Evolutionary conservation across 2,888 invertebrate species (phyloP), one percentile per base, ranked within the genome.

Genomic region (Stictocephala bisonia): DNA sequence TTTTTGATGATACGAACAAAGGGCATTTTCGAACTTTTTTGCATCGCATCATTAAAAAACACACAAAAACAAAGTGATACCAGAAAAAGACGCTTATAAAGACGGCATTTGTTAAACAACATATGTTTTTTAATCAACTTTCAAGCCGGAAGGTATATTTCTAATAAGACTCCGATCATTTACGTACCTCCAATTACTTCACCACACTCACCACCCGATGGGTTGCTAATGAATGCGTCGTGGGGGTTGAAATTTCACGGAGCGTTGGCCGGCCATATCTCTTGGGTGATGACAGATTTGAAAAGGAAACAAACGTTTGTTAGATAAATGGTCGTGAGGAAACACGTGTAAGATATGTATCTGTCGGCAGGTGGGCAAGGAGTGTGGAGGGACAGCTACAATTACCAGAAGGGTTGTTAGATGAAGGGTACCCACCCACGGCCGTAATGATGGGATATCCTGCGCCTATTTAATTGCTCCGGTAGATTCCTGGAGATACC

Each of bases 391-490:
- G 4, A 15, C 9, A n/a, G 15, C 15, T 7, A 44, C 9, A n/a
- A n/a, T 15, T 44, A 44, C 9, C 35, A 60, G 60, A 40, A 22
- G 31, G 31, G 31, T 27, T 7, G 26, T 24, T 22, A n/a, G 40
- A n/a, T 13, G 60, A 60, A 60, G 60, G 60, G 71, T 71, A 27
- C 13, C 68, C 51, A 41, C 51, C 40, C 69, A 40, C 53, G 40
- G 22, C 66, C 40, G 53, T 53, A 69, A 69, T 56, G 53, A 69
- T 53, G 53, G 69, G 69, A 69, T 69, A 69, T 69, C 69, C 69
- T 50, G 13, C 31, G 50, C n/a, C 3, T 6, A 27, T 60, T 60
- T 60, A 60, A 60, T 60, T 60, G 40, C 31, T 35, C 56, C 27
- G 18, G 56, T 60, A 60, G 60, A 60, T 60, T 60, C 60, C 60